Evolutionary conservation across 2,113 vertebrate genomes (phyloP).

Genomic region (Leucopsar rothschildi): DNA sequence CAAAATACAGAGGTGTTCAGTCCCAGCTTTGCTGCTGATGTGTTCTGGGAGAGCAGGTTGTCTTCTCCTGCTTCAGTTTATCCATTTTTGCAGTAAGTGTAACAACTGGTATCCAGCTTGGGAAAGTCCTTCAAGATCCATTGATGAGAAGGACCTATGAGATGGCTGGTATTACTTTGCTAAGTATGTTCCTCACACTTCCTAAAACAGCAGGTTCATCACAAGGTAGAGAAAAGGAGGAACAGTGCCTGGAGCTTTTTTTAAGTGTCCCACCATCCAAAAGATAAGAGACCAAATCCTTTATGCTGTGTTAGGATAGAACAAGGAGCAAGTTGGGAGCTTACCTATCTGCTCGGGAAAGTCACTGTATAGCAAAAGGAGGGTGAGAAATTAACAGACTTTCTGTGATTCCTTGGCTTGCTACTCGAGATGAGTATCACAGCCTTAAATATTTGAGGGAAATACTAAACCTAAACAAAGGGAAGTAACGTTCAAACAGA

Average conservation of each 20-base stretch:
- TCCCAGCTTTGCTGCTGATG: not conserved
- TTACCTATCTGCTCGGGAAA: not conserved
- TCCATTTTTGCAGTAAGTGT: not conserved
- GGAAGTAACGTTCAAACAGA: not conserved
- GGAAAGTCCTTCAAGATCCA: not conserved
- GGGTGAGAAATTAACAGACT: not conserved
- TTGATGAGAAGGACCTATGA: not conserved
- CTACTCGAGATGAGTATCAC: conserved; percentile 25
- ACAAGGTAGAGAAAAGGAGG: not conserved
- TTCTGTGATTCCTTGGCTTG: conserved; percentile 52
- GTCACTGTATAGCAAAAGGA: not conserved
- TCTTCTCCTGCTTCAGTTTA: not conserved
- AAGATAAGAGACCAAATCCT: not conserved
- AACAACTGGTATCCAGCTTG: not conserved
- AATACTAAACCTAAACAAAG: conserved; percentile 41
- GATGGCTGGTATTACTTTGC: not conserved
- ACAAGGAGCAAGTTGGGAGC: not conserved
- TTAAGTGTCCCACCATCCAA: not conserved
- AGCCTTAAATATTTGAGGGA: conserved; percentile 42
- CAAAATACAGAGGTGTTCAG: not conserved
- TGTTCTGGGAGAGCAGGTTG: not conserved
- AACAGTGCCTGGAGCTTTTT: not conserved
- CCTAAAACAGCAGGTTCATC: not conserved
- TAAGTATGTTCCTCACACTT: not conserved
- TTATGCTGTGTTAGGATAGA: not conserved